Conservation (phyloP, 1,140 invertebrate genomes). For the Caenorhabditis elegans region DNA sequence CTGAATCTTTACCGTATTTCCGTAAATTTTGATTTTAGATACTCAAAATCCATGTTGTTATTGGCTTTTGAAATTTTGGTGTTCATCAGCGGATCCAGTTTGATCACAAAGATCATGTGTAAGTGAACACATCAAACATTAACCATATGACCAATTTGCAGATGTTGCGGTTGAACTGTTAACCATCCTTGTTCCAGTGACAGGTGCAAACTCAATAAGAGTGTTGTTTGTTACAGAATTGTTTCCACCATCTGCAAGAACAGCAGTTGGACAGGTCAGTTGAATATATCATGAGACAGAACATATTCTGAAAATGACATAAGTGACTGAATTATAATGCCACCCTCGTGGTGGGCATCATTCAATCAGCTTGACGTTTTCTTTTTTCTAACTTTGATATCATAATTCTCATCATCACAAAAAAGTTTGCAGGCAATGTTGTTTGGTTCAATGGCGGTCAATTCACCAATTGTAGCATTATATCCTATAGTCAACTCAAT, state of each 20-base stretch:
- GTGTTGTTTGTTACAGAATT: not conserved
- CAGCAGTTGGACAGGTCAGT: no score
- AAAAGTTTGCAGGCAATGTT: not conserved
- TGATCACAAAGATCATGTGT: not conserved
- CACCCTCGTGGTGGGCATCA: no score
- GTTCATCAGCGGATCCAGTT: not conserved
- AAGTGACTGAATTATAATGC: no score
- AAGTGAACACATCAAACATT: no score
- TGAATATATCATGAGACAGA: no score
- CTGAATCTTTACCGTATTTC: no score
- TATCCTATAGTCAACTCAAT: not conserved
- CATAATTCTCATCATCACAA: no score
- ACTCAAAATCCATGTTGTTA: not conserved
- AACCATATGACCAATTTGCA: no score
- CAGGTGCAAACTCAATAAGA: not conserved
- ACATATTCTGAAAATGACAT: no score
- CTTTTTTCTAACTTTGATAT: no score
- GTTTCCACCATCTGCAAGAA: not conserved
- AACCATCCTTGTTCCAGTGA: not conserved
- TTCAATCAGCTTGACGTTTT: no score
- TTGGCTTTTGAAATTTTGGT: not conserved
- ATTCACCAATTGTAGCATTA: not conserved
- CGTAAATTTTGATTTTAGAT: not conserved
- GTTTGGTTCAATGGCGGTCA: not conserved
- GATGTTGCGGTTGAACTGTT: no score